phyloP scores from a whole-genome alignment of 2,888 invertebrate genomes.

The Gymnosoma rotundatum region DNA sequence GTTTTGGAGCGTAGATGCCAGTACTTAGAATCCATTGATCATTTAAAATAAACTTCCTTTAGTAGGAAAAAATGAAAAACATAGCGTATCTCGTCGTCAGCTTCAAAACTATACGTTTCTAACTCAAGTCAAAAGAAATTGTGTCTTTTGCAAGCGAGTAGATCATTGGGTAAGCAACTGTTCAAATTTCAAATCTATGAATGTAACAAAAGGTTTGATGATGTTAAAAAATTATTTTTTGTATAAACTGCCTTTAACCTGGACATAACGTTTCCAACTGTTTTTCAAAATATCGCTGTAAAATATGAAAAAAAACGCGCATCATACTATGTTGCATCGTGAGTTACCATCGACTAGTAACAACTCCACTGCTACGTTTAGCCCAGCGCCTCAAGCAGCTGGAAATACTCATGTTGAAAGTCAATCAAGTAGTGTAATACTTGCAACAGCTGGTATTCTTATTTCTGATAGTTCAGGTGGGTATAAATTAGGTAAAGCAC shows the following conservation, averaged over 20 bases:
- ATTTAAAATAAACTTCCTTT: neutral
- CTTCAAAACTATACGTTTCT: conserved; percentile 15
- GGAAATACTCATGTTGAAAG: conserved; percentile 16
- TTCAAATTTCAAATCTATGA: conserved; percentile 8
- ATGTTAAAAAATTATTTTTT: conserved; percentile 19
- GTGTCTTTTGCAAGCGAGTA: conserved; percentile 27
- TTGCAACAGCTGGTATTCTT: conserved; percentile 15
- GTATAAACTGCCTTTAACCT: too few species aligned
- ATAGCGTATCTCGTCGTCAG: conserved; percentile 14
- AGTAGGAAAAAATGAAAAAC: conserved; percentile 3
- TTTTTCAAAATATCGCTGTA: conserved; percentile 32
- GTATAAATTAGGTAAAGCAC: conserved; percentile 10
- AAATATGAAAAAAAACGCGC: conserved; percentile 17
- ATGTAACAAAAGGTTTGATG: conserved; percentile 14
- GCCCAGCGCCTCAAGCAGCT: neutral
- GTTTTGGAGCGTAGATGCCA: conserved; percentile 55
- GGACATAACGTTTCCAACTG: too few species aligned
- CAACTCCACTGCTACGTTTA: neutral
- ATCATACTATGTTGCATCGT: conserved; percentile 19
- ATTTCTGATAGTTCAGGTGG: neutral
- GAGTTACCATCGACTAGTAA: conserved; percentile 8
- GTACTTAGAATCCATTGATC: conserved; percentile 53
- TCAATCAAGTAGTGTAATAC: conserved; percentile 13
- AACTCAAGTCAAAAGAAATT: conserved; percentile 20
- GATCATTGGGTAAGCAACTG: conserved; percentile 35